Conservation (phyloP, 2,113 vertebrate genomes). For the Pollachius pollachius region DNA sequence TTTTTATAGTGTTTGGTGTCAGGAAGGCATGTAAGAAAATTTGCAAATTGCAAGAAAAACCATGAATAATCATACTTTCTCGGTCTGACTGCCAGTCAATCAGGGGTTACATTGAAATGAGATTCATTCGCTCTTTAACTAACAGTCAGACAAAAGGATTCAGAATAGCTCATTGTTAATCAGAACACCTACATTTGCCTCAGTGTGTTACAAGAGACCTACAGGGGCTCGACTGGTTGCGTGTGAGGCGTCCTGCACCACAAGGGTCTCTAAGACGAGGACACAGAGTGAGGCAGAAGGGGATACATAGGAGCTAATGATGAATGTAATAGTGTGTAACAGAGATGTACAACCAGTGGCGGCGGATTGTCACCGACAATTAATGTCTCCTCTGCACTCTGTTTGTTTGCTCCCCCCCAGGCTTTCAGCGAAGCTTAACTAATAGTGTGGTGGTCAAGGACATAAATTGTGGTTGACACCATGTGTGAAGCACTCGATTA, state of each 20-base stretch:
- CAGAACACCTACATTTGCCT: slow-evolving; percentile 25
- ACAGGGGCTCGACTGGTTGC: slow-evolving; percentile 15
- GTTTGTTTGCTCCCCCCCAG: slow-evolving; percentile 72
- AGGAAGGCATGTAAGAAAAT: background rate
- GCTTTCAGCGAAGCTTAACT: slow-evolving; percentile 75
- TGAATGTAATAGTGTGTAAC: slow-evolving; percentile 79
- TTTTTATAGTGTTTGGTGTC: background rate
- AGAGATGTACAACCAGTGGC: slow-evolving; percentile 80
- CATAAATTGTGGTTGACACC: slow-evolving; percentile 77
- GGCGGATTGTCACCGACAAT: slow-evolving; percentile 77
- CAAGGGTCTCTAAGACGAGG: slow-evolving; percentile 31
- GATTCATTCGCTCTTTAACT: no score
- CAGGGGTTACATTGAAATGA: no score
- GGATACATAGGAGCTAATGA: slow-evolving; percentile 70
- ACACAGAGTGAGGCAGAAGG: slow-evolving; percentile 17
- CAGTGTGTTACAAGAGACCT: slow-evolving; percentile 11
- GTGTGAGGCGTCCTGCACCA: slow-evolving; percentile 6
- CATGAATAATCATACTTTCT: background rate
- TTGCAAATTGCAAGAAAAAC: slow-evolving; percentile 10
- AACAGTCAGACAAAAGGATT: no score
- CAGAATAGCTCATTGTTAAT: background rate
- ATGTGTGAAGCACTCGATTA: slow-evolving; percentile 76
- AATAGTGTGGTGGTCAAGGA: slow-evolving; percentile 75
- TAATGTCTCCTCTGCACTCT: slow-evolving; percentile 69
- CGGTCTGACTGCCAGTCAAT: background rate